Conservation (phyloP, 1,140 invertebrate species). For the Meloidogyne exigua region DNA sequence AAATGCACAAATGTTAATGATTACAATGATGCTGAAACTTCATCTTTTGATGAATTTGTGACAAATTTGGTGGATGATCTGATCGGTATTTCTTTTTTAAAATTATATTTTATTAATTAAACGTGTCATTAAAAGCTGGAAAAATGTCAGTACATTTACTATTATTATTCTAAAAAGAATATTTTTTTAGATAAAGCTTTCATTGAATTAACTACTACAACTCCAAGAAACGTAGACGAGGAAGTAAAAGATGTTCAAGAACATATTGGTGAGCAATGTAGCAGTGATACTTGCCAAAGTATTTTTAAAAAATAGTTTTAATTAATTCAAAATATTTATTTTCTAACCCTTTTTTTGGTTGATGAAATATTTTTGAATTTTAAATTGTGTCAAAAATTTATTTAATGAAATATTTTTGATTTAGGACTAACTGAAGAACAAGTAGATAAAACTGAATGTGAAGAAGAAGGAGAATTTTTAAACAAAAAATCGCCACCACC, state of each 20-base stretch:
- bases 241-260: background rate
- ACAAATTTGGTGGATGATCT: slow-evolving; percentile 10
- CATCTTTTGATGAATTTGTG: background rate
- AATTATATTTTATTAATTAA: background rate
- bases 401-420: background rate
- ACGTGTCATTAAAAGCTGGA: too few species aligned
- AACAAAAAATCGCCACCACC: background rate
- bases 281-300: too few species aligned
- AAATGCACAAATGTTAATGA: background rate
- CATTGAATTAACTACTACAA: background rate
- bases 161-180: too few species aligned
- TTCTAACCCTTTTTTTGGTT: background rate
- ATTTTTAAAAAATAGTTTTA: too few species aligned
- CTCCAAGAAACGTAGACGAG: background rate
- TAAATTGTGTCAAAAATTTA: background rate
- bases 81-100: background rate
- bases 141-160: too few species aligned
- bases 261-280: background rate
- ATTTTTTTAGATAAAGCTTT: background rate
- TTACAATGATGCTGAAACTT: background rate
- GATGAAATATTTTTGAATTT: background rate
- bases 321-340: too few species aligned
- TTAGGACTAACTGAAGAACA: background rate
- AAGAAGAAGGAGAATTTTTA: background rate
- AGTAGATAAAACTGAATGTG: too few species aligned